These are phyloP conservation scores for Mormyrops boulengeri DNA, from an alignment of 2,797 vertebrate genomes.

Conservation along the genomic window DNA sequence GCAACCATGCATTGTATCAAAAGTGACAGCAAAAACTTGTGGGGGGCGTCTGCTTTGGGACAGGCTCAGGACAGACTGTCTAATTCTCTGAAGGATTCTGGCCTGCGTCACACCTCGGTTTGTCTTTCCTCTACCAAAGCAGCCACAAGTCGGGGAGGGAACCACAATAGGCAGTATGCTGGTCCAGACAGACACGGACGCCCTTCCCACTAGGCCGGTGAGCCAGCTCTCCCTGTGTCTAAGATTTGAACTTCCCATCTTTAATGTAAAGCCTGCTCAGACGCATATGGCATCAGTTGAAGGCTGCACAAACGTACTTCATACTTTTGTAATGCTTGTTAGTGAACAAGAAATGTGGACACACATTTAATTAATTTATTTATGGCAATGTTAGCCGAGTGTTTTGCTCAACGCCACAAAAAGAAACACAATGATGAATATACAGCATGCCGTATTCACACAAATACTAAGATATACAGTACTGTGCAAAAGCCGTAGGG, in stretches of 20 bases:
- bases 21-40: neutral
- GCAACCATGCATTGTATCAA: neutral
- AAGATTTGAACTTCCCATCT: neutral
- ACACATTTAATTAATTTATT: neutral
- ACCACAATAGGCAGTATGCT: slow-evolving; percentile 10
- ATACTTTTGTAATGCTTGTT: neutral
- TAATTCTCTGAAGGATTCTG: neutral
- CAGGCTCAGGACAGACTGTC: neutral
- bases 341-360: neutral
- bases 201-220: neutral
- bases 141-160: slow-evolving; percentile 5
- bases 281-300: neutral
- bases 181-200: neutral
- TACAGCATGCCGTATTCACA: neutral
- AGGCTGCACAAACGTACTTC: neutral
- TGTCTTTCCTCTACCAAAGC: slow-evolving; percentile 1
- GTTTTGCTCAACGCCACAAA: neutral
- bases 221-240: neutral
- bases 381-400: neutral
- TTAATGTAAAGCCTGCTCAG: neutral
- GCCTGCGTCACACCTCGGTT: slow-evolving; percentile 8
- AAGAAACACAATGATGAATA: neutral
- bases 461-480: neutral
- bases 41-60: neutral
- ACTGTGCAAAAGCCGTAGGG: neutral